Percentiles rank a stretch among this genome's conserved stretches.
phyloP scores from a whole-genome alignment of 2,113 vertebrate species.

The Periophthalmodon schlosseri region DNA sequence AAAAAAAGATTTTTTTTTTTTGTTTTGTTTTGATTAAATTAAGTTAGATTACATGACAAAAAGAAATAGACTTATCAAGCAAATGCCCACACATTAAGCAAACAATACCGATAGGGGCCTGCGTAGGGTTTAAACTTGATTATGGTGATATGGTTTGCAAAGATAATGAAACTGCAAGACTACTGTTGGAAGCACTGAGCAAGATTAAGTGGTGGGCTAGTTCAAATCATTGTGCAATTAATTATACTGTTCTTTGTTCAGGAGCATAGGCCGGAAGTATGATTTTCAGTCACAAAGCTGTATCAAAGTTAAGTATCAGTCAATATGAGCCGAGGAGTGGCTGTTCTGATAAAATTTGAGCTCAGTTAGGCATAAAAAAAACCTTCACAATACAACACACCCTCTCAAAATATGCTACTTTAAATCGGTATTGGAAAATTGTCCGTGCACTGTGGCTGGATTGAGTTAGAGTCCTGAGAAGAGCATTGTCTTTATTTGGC shows the following conservation, averaged over 20 bases:
- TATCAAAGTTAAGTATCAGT: slow-evolving; percentile 46
- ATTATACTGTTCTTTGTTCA: slow-evolving; percentile 21
- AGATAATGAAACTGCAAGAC: slow-evolving; percentile 6
- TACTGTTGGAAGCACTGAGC: not conserved
- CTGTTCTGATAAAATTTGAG: slow-evolving; percentile 32
- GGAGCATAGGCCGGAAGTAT: slow-evolving; percentile 1
- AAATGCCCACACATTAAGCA: slow-evolving; percentile 10
- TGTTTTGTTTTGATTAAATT: slow-evolving; percentile 1
- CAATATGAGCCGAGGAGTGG: slow-evolving; percentile 50
- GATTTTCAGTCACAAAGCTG: slow-evolving; percentile 12
- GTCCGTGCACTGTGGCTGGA: not conserved
- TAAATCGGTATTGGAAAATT: not conserved
- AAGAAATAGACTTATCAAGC: not conserved
- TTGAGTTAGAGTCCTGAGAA: not conserved
- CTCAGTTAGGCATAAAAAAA: slow-evolving; percentile 12
- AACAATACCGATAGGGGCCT: not conserved
- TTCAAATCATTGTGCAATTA: slow-evolving; percentile 27
- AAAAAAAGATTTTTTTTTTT: too few species aligned
- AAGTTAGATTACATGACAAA: not conserved
- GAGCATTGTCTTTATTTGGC: not conserved
- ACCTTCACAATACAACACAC: not conserved
- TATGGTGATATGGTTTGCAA: slow-evolving; percentile 1
- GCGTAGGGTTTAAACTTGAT: not conserved
- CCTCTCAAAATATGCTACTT: slow-evolving; percentile 7
- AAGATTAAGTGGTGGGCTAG: not conserved